Conservation (phyloP, 2,113 vertebrate genomes). For the Oreocharis arfaki region DNA sequence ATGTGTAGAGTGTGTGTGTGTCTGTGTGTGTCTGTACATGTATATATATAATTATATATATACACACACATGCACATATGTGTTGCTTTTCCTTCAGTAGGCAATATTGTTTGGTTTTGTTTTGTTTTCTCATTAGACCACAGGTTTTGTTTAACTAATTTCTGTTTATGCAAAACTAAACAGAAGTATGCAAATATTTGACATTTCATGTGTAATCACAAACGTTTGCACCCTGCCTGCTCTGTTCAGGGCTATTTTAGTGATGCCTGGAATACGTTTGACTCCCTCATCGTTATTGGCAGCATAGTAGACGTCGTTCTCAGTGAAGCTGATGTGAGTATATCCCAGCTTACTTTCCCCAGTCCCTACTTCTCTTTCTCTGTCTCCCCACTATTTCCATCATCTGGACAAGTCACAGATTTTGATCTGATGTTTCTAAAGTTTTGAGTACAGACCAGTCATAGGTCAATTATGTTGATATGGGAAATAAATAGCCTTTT, state of each 20-base stretch:
- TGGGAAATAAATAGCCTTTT: constrained; percentile 58
- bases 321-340: constrained; percentile 98
- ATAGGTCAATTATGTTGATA: constrained; percentile 56
- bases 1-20: not conserved
- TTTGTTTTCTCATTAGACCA: constrained; percentile 61
- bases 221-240: constrained; percentile 81
- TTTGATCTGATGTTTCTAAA: constrained; percentile 68
- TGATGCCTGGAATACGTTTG: constrained; percentile 98
- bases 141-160: constrained; percentile 68
- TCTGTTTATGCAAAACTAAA: constrained; percentile 71
- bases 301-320: constrained; percentile 99
- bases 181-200: constrained; percentile 68
- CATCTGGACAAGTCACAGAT: constrained; percentile 84
- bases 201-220: constrained; percentile 72
- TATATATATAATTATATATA: constrained; percentile 30
- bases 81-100: constrained; percentile 70
- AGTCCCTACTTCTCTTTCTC: constrained; percentile 59
- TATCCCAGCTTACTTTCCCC: constrained; percentile 58
- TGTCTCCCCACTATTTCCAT: constrained; percentile 67
- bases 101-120: constrained; percentile 61
- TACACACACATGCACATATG: constrained; percentile 26
- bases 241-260: constrained; percentile 97
- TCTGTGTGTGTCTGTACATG: constrained; percentile 1
- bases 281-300: constrained; percentile 99
- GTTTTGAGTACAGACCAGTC: constrained; percentile 58